Conservation (phyloP, 2,797 vertebrate species). For the Podarcis lilfordi region DNA sequence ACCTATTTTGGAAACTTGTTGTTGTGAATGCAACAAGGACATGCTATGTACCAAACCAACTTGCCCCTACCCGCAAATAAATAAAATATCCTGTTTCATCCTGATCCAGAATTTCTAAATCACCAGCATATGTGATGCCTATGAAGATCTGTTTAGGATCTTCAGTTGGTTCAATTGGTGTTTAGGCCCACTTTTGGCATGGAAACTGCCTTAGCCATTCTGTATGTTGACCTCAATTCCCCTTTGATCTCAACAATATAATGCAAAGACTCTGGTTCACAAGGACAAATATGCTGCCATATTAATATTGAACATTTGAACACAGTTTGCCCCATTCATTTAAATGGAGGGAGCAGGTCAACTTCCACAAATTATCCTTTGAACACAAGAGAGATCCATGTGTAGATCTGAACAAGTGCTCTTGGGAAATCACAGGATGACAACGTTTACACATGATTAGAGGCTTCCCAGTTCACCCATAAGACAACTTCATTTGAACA, state of each 20-base stretch:
- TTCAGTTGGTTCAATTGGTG: too few relatives aligned
- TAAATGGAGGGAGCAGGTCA: background rate
- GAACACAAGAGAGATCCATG: background rate
- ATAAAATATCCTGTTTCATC: too few relatives aligned
- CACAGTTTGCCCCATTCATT: background rate
- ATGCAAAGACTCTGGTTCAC: background rate
- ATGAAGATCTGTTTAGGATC: too few relatives aligned
- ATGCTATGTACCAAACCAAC: background rate
- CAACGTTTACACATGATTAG: background rate
- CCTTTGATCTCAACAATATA: too few relatives aligned
- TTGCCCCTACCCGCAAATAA: background rate
- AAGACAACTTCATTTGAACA: background rate
- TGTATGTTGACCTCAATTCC: too few relatives aligned
- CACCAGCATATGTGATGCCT: background rate
- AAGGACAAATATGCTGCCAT: background rate
- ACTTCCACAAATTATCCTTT: background rate
- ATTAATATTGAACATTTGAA: too few relatives aligned
- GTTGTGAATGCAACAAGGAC: background rate
- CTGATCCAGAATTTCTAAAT: background rate
- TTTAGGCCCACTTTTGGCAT: too few relatives aligned
- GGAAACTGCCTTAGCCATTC: too few relatives aligned
- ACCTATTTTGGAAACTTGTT: background rate
- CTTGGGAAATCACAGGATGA: background rate
- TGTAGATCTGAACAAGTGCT: too few relatives aligned
- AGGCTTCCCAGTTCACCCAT: background rate